These are phyloP conservation scores for Calameuta idolon DNA, from an alignment of 2,888 invertebrate genomes.

Conservation along the genomic window DNA sequence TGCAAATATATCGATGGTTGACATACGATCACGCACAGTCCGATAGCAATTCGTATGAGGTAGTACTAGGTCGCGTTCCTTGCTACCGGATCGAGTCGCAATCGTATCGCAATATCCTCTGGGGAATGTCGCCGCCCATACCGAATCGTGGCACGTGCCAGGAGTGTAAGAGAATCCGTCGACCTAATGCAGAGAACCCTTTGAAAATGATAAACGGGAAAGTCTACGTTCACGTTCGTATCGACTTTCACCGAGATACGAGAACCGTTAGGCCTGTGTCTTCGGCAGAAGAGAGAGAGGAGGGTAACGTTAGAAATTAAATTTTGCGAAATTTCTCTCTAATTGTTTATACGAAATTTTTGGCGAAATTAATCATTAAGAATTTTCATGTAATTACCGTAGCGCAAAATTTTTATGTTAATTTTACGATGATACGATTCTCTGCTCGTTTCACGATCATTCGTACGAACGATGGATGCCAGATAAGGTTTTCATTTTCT, in stretches of 20 bases:
- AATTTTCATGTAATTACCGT: background rate
- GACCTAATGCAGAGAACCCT: background rate
- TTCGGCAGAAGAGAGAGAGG: background rate
- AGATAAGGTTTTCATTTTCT: background rate
- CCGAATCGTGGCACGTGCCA: background rate
- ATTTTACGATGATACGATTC: background rate
- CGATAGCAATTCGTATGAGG: background rate
- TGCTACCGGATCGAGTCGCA: conserved; percentile 12
- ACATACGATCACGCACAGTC: background rate
- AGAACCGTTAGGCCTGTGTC: background rate
- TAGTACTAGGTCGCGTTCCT: background rate
- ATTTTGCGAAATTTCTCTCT: background rate
- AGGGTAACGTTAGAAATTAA: background rate
- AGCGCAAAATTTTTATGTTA: background rate
- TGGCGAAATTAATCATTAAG: background rate
- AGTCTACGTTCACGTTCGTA: background rate
- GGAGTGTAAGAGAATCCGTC: background rate
- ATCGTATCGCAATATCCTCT: conserved; percentile 22
- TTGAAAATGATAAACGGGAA: background rate
- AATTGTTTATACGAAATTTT: background rate
- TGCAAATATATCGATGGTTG: background rate
- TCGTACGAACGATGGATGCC: background rate
- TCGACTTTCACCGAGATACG: background rate
- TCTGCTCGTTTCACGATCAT: background rate
- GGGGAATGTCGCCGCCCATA: conserved; percentile 10